phyloP scores from a whole-genome alignment of 2,888 invertebrate species.

The Eudasyphora cyanicolor region DNA sequence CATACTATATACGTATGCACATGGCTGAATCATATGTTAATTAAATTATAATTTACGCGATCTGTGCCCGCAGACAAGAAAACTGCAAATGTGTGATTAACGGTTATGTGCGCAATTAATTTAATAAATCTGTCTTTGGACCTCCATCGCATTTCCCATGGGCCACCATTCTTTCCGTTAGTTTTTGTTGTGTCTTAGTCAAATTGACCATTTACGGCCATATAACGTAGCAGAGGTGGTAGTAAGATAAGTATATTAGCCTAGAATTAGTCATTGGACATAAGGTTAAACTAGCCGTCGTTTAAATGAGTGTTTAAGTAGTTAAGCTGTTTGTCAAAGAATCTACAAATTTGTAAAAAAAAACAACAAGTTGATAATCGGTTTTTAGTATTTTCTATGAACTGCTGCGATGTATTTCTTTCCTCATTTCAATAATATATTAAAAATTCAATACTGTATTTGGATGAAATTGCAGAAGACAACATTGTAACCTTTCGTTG shows the following conservation, averaged over 20 bases:
- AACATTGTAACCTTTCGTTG: no score
- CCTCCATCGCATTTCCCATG: slow-evolving; percentile 16
- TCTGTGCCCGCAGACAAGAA: background rate
- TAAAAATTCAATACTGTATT: no score
- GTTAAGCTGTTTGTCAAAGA: no score
- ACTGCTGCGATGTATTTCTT: no score
- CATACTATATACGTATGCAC: background rate
- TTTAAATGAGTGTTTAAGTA: background rate
- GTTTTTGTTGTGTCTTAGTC: background rate
- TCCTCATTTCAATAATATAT: no score
- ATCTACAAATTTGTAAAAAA: no score
- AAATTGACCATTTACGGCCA: slow-evolving; percentile 18
- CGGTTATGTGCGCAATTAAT: slow-evolving; percentile 45
- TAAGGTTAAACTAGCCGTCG: background rate
- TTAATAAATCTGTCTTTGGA: slow-evolving; percentile 34
- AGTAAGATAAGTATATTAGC: background rate
- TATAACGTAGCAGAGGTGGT: background rate
- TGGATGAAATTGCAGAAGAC: no score
- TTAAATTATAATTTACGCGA: slow-evolving; percentile 41
- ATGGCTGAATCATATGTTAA: slow-evolving; percentile 32
- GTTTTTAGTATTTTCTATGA: no score
- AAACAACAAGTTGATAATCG: no score
- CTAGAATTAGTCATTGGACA: background rate
- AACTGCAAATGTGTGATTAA: slow-evolving; percentile 19
- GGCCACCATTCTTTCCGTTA: background rate